Percentiles rank a stretch among this genome's conserved stretches.
Conservation (phyloP, 2,797 vertebrate genomes). For the Darevskia mixta region DNA sequence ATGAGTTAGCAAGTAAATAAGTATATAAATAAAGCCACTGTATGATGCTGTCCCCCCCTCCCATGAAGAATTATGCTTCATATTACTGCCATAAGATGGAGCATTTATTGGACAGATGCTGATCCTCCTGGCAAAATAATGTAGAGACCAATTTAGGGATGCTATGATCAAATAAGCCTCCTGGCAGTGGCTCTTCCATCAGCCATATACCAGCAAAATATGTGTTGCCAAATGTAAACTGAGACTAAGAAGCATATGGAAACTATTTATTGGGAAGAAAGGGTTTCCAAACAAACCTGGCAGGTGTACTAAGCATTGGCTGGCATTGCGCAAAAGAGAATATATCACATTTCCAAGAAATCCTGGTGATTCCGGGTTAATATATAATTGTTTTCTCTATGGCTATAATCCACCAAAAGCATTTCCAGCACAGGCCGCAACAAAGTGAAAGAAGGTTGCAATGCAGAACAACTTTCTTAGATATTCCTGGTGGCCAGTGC, state of each 20-base stretch:
- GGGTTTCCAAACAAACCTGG: conserved; percentile 34
- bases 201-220: conserved; percentile 14
- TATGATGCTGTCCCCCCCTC: not conserved
- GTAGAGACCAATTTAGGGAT: not conserved
- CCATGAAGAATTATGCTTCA: not conserved
- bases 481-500: too few species aligned
- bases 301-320: conserved; percentile 18
- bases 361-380: not conserved
- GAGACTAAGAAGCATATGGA: not conserved
- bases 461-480: too few species aligned
- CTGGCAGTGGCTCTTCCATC: not conserved
- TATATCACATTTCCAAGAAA: conserved; percentile 18
- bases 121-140: not conserved
- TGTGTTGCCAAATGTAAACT: not conserved
- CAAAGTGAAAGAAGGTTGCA: too few species aligned
- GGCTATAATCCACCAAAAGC: too few species aligned
- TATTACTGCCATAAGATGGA: not conserved
- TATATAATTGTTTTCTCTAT: not conserved
- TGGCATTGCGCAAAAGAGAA: not conserved
- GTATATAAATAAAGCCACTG: not conserved
- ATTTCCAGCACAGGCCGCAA: too few species aligned
- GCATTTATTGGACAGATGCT: not conserved
- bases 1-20: not conserved
- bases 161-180: not conserved
- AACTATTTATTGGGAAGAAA: conserved; percentile 1